Evolutionary conservation across 2,888 invertebrate species (phyloP), one percentile per base, ranked within the genome.

Genomic region (Blastobasis lacticolella): DNA sequence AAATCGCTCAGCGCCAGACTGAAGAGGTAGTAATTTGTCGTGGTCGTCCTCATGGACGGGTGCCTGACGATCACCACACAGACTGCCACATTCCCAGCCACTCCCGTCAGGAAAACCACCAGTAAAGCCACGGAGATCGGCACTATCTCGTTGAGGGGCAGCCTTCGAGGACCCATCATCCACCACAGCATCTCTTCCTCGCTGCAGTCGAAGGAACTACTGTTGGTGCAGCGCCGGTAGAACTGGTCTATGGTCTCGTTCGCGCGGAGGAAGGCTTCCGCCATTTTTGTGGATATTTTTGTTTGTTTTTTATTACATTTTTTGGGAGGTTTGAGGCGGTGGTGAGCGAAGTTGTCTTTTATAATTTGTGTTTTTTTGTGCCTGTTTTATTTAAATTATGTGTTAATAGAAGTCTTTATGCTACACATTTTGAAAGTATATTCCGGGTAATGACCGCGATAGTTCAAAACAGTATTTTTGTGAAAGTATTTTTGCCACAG

Each of bases 21-120:
- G 86, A 97, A 95, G 48, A 97, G 89, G 72, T 97, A 97, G 73
- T 97, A 97, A 73, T 95, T 97, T 73, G 97, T 97, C 0, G 97
- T 97, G 0, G 96, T 94, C 0, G 96, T 95, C 66, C 95, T 96
- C 93, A 97, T 93, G 6, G 93, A 91, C 0, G 92, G 90, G 69
- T 96, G 95, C 40, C 91, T 90, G 6, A 93, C 90, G 50, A 97
- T 96, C 9, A 97, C 96, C 45, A 94, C 90, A 70, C 97, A 97
- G 6, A 97, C 96, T 4, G 93, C 91, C 37, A 94, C 82, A 71
- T 97, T 97, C 4, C 97, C 97, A 47, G 94, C 84, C 41, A 96
- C 90, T 0, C 97, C 97, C 0, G 95, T 94, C 47, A 96, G 78
- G 75, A 97, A 96, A 56, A 97, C 94, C 51, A 92, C 77, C 55